Evolutionary conservation across 1,140 invertebrate species (phyloP).

Genomic region (Drosophila tropicalis): DNA sequence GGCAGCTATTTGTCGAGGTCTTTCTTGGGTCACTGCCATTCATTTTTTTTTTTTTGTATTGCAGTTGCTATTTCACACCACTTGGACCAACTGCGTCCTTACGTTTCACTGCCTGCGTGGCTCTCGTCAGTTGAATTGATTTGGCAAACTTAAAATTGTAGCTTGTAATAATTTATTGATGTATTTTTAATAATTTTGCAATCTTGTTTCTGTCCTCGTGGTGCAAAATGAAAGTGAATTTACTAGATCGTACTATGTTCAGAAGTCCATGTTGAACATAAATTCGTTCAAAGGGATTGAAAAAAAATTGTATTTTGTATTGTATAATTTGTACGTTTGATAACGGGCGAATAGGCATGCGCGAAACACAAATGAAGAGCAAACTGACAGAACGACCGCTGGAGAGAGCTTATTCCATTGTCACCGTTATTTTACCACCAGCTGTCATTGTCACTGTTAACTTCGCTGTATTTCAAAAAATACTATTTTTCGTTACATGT

Average conservation of each 20-base stretch:
- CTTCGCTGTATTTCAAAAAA: background rate
- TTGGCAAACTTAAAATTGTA: conserved; percentile 5
- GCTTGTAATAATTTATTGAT: background rate
- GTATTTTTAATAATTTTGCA: background rate
- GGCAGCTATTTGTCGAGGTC: background rate
- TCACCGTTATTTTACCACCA: background rate
- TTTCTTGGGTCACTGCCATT: background rate
- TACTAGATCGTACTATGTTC: conserved; percentile 1
- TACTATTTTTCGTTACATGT: background rate
- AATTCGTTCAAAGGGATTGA: conserved; percentile 19
- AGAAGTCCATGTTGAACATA: conserved; percentile 6
- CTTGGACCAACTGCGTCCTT: background rate
- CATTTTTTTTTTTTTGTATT: conserved; percentile 9
- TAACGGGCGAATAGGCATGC: conserved; percentile 38
- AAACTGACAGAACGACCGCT: conserved; percentile 3
- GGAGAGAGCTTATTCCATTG: background rate
- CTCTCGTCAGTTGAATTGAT: conserved; percentile 4
- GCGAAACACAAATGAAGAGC: conserved; percentile 17
- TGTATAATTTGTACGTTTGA: conserved; percentile 57
- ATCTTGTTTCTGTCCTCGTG: background rate
- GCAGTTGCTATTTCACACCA: background rate
- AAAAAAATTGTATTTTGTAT: conserved; percentile 64
- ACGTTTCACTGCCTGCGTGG: background rate
- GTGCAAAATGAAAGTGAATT: background rate
- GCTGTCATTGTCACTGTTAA: conserved; percentile 2